These are phyloP conservation scores for Manis pentadactyla DNA, from an alignment of 2,797 vertebrate species.

Conservation along the genomic window DNA sequence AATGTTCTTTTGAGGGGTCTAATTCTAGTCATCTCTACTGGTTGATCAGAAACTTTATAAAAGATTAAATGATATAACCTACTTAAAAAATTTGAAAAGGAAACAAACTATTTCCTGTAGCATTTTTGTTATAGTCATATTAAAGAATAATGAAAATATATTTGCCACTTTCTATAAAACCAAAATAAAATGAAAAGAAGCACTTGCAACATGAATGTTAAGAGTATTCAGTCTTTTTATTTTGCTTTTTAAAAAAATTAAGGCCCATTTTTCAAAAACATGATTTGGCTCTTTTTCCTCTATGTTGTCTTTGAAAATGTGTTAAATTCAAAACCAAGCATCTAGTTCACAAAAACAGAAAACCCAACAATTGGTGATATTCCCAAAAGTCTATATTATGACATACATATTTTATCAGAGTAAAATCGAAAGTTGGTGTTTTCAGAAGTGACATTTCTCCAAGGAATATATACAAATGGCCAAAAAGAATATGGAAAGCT, in stretches of 20 bases:
- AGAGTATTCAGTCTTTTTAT: not conserved
- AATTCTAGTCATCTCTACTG: not conserved
- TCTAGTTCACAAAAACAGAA: conserved; percentile 31
- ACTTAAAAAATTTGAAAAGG: not conserved
- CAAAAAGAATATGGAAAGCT: not conserved
- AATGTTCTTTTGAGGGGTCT: not conserved
- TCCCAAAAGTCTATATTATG: not conserved
- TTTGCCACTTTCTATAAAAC: not conserved
- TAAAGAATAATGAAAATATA: conserved; percentile 18
- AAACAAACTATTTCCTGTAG: not conserved
- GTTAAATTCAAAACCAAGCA: conserved; percentile 23
- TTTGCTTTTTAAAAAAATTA: not conserved
- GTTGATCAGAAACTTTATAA: not conserved
- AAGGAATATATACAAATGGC: not conserved
- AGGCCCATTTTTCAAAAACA: not conserved
- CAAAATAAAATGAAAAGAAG: conserved; percentile 1
- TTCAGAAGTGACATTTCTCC: not conserved
- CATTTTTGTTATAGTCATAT: not conserved
- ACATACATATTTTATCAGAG: conserved; percentile 29
- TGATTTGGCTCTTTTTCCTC: not conserved
- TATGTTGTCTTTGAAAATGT: not conserved
- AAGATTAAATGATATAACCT: not conserved
- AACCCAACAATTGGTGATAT: not conserved
- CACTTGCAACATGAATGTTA: not conserved
- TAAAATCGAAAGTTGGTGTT: conserved; percentile 50